Conservation (phyloP, 2,888 invertebrate genomes). For the Nomada fucata region DNA sequence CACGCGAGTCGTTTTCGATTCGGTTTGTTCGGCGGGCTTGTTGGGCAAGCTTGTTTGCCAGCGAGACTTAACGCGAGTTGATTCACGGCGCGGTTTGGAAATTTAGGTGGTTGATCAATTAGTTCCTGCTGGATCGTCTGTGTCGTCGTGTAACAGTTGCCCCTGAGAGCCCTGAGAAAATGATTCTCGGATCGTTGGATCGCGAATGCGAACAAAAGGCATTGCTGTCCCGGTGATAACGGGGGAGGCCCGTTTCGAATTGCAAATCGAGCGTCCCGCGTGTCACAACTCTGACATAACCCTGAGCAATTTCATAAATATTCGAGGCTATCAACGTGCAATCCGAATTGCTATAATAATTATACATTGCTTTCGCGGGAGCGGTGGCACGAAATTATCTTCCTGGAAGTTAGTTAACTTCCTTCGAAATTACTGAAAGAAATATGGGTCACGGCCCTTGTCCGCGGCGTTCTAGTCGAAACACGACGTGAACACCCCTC, state of each 20-base stretch:
- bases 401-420: conserved; percentile 17
- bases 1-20: conserved; percentile 15
- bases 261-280: conserved; percentile 5
- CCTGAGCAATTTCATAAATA: background rate
- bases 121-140: conserved; percentile 32
- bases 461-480: conserved; percentile 38
- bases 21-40: conserved; percentile 14
- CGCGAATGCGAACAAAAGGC: conserved; percentile 14
- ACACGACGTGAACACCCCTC: conserved; percentile 49
- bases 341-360: too few species aligned
- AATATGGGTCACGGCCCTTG: conserved; percentile 61
- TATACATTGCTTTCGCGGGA: too few species aligned
- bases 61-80: conserved; percentile 39
- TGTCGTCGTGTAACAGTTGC: conserved; percentile 21
- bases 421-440: conserved; percentile 24
- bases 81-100: conserved; percentile 36
- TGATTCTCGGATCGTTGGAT: conserved; percentile 9
- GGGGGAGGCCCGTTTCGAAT: background rate
- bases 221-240: conserved; percentile 1
- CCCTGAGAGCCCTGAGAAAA: conserved; percentile 7
- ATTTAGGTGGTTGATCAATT: conserved; percentile 12
- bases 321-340: too few species aligned
- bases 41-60: conserved; percentile 8
- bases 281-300: background rate
- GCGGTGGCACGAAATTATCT: too few species aligned